Evolutionary conservation across 2,113 vertebrate genomes (phyloP).

Genomic region (Perca fluviatilis): DNA sequence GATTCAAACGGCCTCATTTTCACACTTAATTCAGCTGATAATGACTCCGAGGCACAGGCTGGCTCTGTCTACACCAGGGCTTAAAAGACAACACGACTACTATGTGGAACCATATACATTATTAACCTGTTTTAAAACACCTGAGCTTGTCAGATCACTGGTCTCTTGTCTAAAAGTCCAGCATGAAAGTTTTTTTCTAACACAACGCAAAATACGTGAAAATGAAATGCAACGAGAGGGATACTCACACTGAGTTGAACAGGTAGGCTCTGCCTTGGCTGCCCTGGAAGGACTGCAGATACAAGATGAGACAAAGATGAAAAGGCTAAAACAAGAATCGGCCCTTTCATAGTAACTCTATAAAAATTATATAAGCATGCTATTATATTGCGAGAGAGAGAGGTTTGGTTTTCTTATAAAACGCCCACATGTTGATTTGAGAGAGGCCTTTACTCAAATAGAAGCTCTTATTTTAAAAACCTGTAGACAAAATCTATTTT

Average conservation of each 20-base stretch:
- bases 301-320: conserved; percentile 42
- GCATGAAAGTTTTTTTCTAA: conserved; percentile 1
- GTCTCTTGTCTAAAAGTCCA: conserved; percentile 1
- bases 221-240: conserved; percentile 13
- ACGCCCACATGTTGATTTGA: conserved; percentile 1
- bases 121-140: conserved; percentile 14
- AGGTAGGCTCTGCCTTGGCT: conserved; percentile 96
- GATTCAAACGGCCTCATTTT: conserved; percentile 54
- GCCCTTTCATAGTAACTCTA: not conserved
- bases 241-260: conserved; percentile 96
- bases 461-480: conserved; percentile 6
- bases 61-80: conserved; percentile 4
- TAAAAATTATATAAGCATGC: not conserved
- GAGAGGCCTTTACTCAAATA: not conserved
- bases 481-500: not conserved
- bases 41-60: conserved; percentile 45
- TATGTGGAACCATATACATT: not conserved
- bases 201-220: not conserved
- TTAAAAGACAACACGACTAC: conserved; percentile 24
- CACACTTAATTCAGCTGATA: conserved; percentile 52
- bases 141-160: conserved; percentile 1
- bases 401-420: conserved; percentile 14
- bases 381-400: not conserved
- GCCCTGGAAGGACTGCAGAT: conserved; percentile 93
- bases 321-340: conserved; percentile 19